Percentiles rank a stretch among this genome's conserved stretches.
These are phyloP conservation scores for Phocoena phocoena DNA, from an alignment of 2,113 vertebrate genomes.

Conservation along the genomic window DNA sequence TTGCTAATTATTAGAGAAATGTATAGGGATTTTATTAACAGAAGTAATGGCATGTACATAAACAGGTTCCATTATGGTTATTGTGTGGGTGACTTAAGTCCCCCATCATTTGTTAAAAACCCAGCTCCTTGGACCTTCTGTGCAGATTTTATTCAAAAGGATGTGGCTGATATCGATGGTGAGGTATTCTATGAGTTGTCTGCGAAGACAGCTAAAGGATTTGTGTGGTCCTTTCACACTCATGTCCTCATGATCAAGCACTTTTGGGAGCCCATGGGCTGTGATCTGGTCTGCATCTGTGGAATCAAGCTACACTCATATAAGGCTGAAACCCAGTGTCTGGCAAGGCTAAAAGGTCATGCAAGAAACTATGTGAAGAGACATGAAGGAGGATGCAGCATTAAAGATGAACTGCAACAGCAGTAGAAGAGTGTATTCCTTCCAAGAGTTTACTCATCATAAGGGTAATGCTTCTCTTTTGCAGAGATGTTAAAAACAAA, in stretches of 20 bases:
- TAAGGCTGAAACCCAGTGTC: not conserved
- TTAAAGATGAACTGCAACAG: not conserved
- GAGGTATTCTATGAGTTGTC: not conserved
- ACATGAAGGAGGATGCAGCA: not conserved
- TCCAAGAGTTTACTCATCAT: not conserved
- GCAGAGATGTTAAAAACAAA: not conserved
- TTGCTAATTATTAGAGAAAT: not conserved
- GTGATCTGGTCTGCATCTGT: not conserved
- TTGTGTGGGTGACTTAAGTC: not conserved
- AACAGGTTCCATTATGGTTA: not conserved
- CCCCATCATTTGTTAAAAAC: not conserved
- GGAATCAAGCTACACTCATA: not conserved
- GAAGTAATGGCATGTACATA: not conserved
- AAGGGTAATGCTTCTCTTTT: not conserved
- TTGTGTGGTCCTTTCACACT: not conserved
- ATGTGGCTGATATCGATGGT: not conserved
- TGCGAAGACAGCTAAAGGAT: not conserved
- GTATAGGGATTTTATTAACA: not conserved
- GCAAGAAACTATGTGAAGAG: not conserved
- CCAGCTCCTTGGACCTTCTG: not conserved
- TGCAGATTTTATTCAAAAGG: not conserved
- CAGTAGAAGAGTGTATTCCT: not conserved
- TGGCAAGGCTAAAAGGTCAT: not conserved
- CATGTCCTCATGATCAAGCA: accelerated
- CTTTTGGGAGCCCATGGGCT: not conserved